Base-by-base conservation (phyloP, 2,797 vertebrate species). In the Sebastes wilsoni region DNA sequence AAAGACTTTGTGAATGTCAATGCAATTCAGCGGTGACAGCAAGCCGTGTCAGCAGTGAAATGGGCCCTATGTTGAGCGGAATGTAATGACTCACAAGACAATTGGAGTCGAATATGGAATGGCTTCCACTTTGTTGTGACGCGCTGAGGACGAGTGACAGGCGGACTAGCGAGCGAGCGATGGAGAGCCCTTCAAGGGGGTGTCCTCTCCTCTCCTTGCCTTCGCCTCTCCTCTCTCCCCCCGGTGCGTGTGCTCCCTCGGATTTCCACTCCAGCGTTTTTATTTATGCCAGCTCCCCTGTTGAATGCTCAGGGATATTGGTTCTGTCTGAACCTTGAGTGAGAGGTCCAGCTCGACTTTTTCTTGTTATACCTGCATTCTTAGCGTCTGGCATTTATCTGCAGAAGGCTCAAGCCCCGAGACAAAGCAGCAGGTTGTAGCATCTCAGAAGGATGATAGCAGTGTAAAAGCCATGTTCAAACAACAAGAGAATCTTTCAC, bases 1-100 rank as follows among this genome's bases (percentile, higher is more conserved):
- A 75, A 76, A 83, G 88, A 84, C 86, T 90, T 93, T 92, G 81
- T 90, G 91, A 92, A 93, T 94, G 93, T 90, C 92, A 93, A 86
- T 88, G 89, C 38, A 67, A 89, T 88, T 88, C 86, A 34, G 87
- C 6, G 74, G 77, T 92, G 93, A 92, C 92, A 92, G 92, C 84
- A 12, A 81, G 86, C 77, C 75, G 34, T 92, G 91, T 94, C 91
- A 91, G 89, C 81, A 77, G 76, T 75, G 89, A 90, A 90, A 91
- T 86, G 85, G 90, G 85, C 81, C 82, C 88, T 32, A 81, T 82
- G 87, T 84, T 84, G 92, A 90, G 87, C 38, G 54, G 87, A 92
- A 91, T 87, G 89, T 87, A 93, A 94, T 92, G 91, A 89, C 85
- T 89, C 84, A 66, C 89, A 85, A 90, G 87, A 90, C 92, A 90